Percentiles rank a stretch among this genome's conserved stretches.
Conservation (phyloP, 2,888 invertebrate genomes). For the Zele albiditarsus region DNA sequence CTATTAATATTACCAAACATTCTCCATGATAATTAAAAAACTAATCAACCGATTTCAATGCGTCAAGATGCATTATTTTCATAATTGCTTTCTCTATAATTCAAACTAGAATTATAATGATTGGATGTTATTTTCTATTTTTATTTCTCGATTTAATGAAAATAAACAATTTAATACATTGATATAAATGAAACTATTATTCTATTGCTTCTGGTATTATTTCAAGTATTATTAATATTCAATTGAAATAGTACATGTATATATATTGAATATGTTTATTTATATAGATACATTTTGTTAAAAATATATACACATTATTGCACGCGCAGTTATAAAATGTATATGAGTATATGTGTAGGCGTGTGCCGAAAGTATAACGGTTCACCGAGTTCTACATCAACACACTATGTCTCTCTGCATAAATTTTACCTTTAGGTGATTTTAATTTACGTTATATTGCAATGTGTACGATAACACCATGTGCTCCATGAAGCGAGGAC, state of each 20-base stretch:
- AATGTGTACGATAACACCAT: constrained; percentile 4
- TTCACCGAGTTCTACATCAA: constrained; percentile 8
- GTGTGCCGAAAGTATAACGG: constrained; percentile 24
- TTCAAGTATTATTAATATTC: background rate
- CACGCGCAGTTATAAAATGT: background rate
- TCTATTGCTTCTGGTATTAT: background rate
- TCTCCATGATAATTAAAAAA: too few relatives aligned
- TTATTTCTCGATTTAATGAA: too few relatives aligned
- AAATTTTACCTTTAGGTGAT: constrained; percentile 12
- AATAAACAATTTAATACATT: too few relatives aligned
- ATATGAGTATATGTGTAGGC: constrained; percentile 5
- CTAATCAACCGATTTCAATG: too few relatives aligned
- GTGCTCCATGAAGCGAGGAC: constrained; percentile 7
- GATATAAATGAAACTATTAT: too few relatives aligned
- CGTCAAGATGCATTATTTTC: too few relatives aligned
- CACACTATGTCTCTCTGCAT: constrained; percentile 7
- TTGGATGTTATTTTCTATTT: too few relatives aligned
- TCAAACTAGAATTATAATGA: too few relatives aligned
- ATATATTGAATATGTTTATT: background rate
- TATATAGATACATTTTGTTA: background rate
- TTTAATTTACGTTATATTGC: constrained; percentile 15
- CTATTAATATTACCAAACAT: too few relatives aligned
- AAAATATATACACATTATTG: background rate
- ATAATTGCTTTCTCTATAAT: too few relatives aligned
- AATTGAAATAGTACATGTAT: background rate